A percentile compares a stretch with the other conserved stretches of the same genome.
These are phyloP conservation scores for Fistularia commersonii DNA, from an alignment of 2,797 vertebrate species.

Conservation along the genomic window DNA sequence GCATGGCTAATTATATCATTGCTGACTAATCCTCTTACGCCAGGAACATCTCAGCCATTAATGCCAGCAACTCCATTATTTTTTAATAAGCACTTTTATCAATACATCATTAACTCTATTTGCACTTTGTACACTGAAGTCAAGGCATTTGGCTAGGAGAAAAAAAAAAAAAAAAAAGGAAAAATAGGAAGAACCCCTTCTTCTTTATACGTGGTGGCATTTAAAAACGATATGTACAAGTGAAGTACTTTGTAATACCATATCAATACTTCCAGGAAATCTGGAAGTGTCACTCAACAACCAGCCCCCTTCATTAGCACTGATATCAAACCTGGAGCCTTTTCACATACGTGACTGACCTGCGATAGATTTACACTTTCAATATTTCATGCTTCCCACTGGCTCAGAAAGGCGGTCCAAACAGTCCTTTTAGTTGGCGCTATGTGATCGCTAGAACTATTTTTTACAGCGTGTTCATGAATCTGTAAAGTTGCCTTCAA, in stretches of 20 bases:
- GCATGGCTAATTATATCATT: constrained; percentile 44
- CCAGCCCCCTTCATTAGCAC: constrained; percentile 59
- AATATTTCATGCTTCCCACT: too few relatives aligned
- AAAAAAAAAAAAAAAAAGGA: constrained; percentile 37
- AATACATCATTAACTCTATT: constrained; percentile 71
- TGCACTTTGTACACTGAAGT: constrained; percentile 74
- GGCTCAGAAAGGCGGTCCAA: too few relatives aligned
- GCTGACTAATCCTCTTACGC: constrained; percentile 53
- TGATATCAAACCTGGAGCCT: constrained; percentile 22
- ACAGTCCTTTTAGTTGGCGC: too few relatives aligned
- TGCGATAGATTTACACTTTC: constrained; percentile 8
- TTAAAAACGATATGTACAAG: constrained; percentile 39
- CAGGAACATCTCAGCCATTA: constrained; percentile 36
- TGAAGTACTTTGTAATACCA: constrained; percentile 22
- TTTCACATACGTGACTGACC: constrained; percentile 4
- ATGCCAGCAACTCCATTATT: constrained; percentile 56
- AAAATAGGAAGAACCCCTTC: constrained; percentile 48
- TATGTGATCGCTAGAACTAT: too few relatives aligned
- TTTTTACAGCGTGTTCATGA: not conserved
- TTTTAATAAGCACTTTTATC: constrained; percentile 75
- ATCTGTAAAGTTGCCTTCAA: constrained; percentile 16
- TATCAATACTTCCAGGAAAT: constrained; percentile 53
- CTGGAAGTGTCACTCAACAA: constrained; percentile 30
- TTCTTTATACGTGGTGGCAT: constrained; percentile 62
- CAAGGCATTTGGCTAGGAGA: constrained; percentile 72